These are phyloP conservation scores for Calephelis virginiensis DNA, from an alignment of 1,140 invertebrate species.

Conservation along the genomic window DNA sequence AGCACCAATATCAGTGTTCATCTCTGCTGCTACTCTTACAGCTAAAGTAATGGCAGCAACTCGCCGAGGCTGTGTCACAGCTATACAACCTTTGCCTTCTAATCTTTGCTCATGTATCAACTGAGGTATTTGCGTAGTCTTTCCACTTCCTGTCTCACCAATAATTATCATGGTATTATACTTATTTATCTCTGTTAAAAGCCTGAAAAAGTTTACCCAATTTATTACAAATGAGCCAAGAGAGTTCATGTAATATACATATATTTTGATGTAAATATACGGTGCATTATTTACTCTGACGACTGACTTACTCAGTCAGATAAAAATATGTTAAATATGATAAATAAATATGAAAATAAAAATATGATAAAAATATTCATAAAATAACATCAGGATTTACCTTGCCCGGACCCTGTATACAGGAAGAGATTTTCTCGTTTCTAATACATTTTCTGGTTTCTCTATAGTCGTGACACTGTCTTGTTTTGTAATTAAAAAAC, in stretches of 20 bases:
- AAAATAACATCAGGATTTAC: conserved; percentile 28
- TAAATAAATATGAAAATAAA: too few relatives aligned
- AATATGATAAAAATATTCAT: neutral
- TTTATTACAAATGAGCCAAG: too few relatives aligned
- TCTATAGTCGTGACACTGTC: conserved; percentile 29
- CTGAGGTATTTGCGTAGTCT: conserved; percentile 98
- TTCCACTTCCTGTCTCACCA: conserved; percentile 98
- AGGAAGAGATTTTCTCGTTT: conserved; percentile 52
- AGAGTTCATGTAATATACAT: too few relatives aligned
- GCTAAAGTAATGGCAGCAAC: conserved; percentile 94
- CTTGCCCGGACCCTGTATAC: conserved; percentile 52
- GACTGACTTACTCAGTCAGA: too few relatives aligned
- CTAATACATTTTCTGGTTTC: conserved; percentile 41
- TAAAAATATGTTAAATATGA: too few relatives aligned
- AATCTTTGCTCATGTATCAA: conserved; percentile 95
- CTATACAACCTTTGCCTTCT: conserved; percentile 87
- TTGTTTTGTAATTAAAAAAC: conserved; percentile 24
- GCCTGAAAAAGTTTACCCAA: conserved; percentile 36
- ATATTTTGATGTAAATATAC: too few relatives aligned
- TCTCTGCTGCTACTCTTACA: conserved; percentile 89
- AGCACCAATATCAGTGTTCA: conserved; percentile 87
- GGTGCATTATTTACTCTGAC: too few relatives aligned
- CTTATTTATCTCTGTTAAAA: conserved; percentile 72
- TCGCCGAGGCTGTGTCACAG: conserved; percentile 93
- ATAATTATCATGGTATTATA: conserved; percentile 90